These are phyloP conservation scores for Ennomos erosarius DNA, from an alignment of 2,888 invertebrate species.

Conservation along the genomic window DNA sequence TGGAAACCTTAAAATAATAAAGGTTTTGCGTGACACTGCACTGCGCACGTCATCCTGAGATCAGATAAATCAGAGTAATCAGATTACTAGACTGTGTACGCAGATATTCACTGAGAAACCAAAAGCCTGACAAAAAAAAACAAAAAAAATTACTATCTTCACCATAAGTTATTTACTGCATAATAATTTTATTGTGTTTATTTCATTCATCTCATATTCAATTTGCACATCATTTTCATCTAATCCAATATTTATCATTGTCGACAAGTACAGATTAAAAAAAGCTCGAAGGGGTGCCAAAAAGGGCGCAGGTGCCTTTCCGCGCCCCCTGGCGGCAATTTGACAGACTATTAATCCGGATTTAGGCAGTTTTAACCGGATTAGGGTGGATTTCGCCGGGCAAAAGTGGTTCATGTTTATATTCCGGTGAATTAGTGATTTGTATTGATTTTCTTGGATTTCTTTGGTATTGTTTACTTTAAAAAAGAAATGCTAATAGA, in stretches of 20 bases:
- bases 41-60: no score
- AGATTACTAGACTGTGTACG: no score
- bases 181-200: no score
- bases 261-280: conserved; percentile 36
- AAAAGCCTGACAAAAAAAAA: no score
- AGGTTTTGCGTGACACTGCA: no score
- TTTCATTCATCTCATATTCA: neutral
- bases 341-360: conserved; percentile 84
- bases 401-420: conserved; percentile 57
- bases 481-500: no score
- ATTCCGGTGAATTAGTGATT: conserved; percentile 11
- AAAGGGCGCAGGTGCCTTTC: conserved; percentile 67
- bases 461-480: conserved; percentile 11
- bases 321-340: conserved; percentile 73
- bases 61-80: no score
- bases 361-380: conserved; percentile 69
- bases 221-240: conserved; percentile 22
- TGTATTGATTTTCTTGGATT: neutral
- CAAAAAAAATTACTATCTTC: no score
- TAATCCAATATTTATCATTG: conserved; percentile 35
- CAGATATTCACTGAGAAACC: no score
- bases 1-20: no score
- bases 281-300: conserved; percentile 18
- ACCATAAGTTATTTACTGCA: no score
- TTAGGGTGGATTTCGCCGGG: conserved; percentile 64